Evolutionary conservation across 2,113 vertebrate species (phyloP).

Genomic region (Tachycineta bicolor): DNA sequence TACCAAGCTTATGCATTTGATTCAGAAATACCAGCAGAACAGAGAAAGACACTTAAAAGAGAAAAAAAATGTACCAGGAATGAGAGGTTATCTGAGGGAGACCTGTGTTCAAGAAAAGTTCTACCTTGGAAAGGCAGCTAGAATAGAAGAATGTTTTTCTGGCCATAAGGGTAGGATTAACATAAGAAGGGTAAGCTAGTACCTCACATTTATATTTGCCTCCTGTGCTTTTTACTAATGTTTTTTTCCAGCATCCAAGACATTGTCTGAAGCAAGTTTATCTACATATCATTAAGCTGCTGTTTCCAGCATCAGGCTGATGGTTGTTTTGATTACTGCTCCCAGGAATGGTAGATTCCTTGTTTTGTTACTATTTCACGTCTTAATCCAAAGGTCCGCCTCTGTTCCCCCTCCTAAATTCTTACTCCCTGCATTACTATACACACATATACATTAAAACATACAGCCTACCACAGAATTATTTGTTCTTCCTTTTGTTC

Average conservation of each 20-base stretch:
- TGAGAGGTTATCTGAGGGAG: background rate
- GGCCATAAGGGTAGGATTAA: background rate
- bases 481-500: background rate
- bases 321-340: background rate
- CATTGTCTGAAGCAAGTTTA: background rate
- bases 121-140: background rate
- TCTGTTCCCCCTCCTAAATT: background rate
- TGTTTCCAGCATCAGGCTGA: background rate
- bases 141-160: background rate
- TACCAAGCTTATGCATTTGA: background rate
- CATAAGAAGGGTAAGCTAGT: background rate
- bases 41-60: background rate
- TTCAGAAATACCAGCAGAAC: background rate
- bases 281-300: background rate
- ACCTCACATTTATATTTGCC: background rate
- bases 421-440: background rate
- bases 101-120: background rate
- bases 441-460: background rate
- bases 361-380: background rate
- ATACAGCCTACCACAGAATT: background rate
- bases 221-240: background rate
- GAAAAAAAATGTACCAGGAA: background rate
- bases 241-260: background rate
- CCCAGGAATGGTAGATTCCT: background rate
- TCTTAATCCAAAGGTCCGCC: background rate